Base-by-base conservation (phyloP, 64 coral and sea anemone species). In the Exaiptasia diaphana region DNA sequence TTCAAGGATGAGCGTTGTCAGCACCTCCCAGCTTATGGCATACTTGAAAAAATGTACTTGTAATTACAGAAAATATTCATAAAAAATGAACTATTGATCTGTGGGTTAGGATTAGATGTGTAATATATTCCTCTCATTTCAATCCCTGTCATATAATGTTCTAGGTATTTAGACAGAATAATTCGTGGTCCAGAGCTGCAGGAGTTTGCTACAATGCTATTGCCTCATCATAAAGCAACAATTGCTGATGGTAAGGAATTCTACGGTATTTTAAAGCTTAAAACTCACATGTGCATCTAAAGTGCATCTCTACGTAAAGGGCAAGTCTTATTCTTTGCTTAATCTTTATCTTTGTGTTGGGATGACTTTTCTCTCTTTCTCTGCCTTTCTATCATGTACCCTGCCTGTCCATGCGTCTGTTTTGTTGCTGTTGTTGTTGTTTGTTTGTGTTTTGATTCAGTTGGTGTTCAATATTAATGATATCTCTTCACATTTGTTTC, bases 1-100 rank as follows among this genome's bases (percentile, higher is more conserved):
- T 99, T 92, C 40, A 99, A 99, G 70, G 95, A 99, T 86, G 95
- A 99, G 64, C 69, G 95, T 43, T 99, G 95, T 64, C 95, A 99
- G 35, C 95, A 99, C 9, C 58, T 99, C 6, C 95, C 83, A 68
- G 95, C 95, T 23, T 99, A 91, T 86, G 95, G 95, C 11, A 99
- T 99, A 38, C 44, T 99, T 21, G 89, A 91, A 63, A 99, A 99
- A 61, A 99, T 99, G 95, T 99, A 35, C 43, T 7, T 46, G 43
- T 46, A 46, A 8, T 7, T 6, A 46, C 43, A 46, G 15, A 46
- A 46, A 46, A 8, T 15, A 46, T 46, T 46, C 5, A 8, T 46
- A 46, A 46, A 6, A 8, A 15, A 15, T 46, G 43, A n/a, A n/a
- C n/a, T n/a, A n/a, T n/a, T n/a, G n/a, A n/a, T n/a, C n/a, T n/a